These are phyloP conservation scores for Drosophila greeni DNA, from an alignment of 2,888 invertebrate species.

Conservation along the genomic window DNA sequence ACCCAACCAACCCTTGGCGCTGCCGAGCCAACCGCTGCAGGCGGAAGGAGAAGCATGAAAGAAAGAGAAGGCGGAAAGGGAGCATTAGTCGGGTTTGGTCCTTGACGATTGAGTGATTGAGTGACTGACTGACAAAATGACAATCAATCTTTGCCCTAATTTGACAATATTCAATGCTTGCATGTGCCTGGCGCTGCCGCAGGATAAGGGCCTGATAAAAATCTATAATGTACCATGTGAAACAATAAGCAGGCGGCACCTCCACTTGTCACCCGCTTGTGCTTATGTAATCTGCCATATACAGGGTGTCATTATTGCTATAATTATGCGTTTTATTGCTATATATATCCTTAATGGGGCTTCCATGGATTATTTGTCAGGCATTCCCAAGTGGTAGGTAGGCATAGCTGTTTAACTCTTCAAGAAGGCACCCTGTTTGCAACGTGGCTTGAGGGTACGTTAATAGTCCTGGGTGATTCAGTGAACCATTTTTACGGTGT, in stretches of 20 bases:
- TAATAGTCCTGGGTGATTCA: constrained; percentile 43
- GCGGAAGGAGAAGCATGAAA: constrained; percentile 4
- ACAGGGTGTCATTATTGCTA: constrained; percentile 17
- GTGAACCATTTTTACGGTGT: constrained; percentile 35
- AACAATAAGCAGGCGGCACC: constrained; percentile 46
- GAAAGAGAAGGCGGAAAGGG: neutral
- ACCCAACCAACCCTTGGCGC: constrained; percentile 92
- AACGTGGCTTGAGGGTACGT: constrained; percentile 2
- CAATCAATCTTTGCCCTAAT: constrained; percentile 61
- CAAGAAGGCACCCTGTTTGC: constrained; percentile 3
- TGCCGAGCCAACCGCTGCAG: constrained; percentile 87
- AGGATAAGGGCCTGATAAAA: constrained; percentile 41
- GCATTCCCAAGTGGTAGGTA: neutral
- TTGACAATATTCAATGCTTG: constrained; percentile 51
- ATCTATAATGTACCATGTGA: constrained; percentile 49
- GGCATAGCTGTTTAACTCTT: neutral
- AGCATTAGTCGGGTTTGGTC: constrained; percentile 29
- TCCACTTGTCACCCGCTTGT: constrained; percentile 44
- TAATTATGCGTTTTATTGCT: neutral
- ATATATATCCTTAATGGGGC: too few relatives aligned
- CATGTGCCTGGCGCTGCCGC: constrained; percentile 33
- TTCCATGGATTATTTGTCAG: neutral
- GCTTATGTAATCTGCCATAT: constrained; percentile 8
- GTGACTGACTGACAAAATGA: constrained; percentile 43
- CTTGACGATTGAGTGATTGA: constrained; percentile 33